Base-by-base conservation (phyloP, 2,888 invertebrate genomes). In the Plagiodera versicolora region DNA sequence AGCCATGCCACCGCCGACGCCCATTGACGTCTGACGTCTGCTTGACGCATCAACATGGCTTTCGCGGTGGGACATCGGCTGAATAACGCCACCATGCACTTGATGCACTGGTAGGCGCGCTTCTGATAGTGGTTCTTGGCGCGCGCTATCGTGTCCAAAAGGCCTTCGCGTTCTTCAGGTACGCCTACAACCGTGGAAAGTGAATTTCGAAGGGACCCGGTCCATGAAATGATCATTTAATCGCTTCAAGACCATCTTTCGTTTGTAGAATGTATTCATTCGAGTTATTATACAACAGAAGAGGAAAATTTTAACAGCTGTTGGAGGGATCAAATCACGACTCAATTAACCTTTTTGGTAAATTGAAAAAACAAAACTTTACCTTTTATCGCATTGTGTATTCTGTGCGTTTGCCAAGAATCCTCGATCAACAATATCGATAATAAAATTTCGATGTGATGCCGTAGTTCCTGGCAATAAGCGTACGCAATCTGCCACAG, bases 51-150 rank as follows among this genome's bases (percentile, higher is more conserved):
- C 70, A 96, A 84, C 81, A 95, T 88, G 75, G 89, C 51, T 74
- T 90, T 86, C 19, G 94, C 94, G 63, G 88, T 85, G 58, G 88
- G 87, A 79, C 94, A 94, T 80, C 92, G 90, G 72, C 89, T 87
- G 84, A 97, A 95, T 67, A 97, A 85, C 70, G 90, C 88, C 66
- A 96, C 96, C 83, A 98, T 86, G 78, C 95, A 92, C 83, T 98
- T 98, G 66, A 98, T 94, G 82, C 96, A 97, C 81, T 96, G 95
- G 83, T 98, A 98, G 66, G 96, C 95, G 67, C 97, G 86, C 82
- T 97, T 97, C 81, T 97, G 96, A 82, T 96, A 95, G 82, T 96
- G 95, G 67, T 90, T 92, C 81, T 95, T 96, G 61, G 94, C 92
- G 64, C 94, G 88, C 71, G 91, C 88, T 75, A 97, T 95, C 59